A percentile compares a stretch with the other conserved stretches of the same genome.
These are phyloP conservation scores for Mormyrus proboscirostris DNA, from an alignment of 2,797 vertebrate species.

Conservation along the genomic window DNA sequence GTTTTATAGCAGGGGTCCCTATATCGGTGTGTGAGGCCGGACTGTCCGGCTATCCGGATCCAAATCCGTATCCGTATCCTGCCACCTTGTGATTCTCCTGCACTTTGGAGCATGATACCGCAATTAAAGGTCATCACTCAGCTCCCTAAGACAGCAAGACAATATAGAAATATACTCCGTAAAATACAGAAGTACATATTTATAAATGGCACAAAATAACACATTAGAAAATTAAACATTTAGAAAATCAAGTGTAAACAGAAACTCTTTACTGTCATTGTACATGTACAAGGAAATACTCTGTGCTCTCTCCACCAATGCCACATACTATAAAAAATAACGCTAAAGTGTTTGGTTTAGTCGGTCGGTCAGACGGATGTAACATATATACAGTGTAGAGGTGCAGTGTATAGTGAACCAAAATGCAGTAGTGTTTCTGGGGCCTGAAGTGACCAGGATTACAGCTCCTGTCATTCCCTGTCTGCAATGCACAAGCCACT, in stretches of 20 bases:
- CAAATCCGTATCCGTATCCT: neutral
- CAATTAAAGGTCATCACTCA: constrained; percentile 3
- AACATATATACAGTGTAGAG: neutral
- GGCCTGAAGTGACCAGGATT: neutral
- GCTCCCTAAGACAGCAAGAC: neutral
- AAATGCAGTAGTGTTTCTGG: neutral
- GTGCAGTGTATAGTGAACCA: neutral
- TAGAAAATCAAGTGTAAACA: neutral
- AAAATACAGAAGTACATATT: neutral
- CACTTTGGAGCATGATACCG: neutral
- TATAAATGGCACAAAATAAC: neutral
- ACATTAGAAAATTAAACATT: neutral
- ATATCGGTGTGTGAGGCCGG: neutral
- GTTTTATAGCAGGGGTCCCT: neutral
- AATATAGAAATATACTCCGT: neutral
- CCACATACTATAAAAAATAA: neutral
- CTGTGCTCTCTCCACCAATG: neutral
- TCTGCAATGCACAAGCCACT: neutral
- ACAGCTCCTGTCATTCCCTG: neutral
- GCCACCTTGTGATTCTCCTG: neutral
- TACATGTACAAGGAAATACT: neutral
- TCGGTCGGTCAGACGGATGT: neutral
- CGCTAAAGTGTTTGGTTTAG: neutral
- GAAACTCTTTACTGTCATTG: neutral
- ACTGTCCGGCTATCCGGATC: neutral